phyloP scores from a whole-genome alignment of 2,113 vertebrate genomes.

The Proteles cristata region DNA sequence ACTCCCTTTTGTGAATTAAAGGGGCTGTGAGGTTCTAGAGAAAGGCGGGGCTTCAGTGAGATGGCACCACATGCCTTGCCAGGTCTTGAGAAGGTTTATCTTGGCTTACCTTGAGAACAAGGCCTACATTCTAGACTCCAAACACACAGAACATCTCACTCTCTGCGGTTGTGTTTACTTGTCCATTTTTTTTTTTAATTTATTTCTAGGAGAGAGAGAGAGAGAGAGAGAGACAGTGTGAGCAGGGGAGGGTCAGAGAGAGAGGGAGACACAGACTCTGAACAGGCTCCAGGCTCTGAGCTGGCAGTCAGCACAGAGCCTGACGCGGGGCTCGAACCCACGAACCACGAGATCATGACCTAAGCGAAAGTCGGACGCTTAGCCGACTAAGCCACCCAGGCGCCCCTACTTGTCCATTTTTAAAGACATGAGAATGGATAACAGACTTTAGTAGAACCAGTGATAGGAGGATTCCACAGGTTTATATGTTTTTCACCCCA shows the following conservation, averaged over 20 bases:
- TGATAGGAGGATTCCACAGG: neutral
- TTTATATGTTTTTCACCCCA: neutral
- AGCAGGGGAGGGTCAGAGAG: too few species aligned
- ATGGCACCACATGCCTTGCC: neutral
- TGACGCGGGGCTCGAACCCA: too few species aligned
- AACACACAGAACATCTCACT: neutral
- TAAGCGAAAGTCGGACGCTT: too few species aligned
- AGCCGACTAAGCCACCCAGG: too few species aligned
- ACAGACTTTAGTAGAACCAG: neutral
- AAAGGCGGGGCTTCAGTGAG: fast-evolving
- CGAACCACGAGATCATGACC: too few species aligned
- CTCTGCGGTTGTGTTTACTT: neutral
- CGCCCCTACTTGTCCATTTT: neutral
- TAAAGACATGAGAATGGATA: neutral
- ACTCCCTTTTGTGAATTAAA: neutral
- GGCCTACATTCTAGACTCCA: neutral
- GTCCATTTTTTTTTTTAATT: neutral
- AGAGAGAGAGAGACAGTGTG: too few species aligned
- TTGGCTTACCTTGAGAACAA: neutral
- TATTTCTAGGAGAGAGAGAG: too few species aligned
- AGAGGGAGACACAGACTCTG: too few species aligned
- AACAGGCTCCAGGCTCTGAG: too few species aligned
- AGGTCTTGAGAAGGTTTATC: neutral
- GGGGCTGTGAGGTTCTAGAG: neutral
- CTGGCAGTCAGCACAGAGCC: too few species aligned